These are phyloP conservation scores for Forbesichthys papilliferus DNA, from an alignment of 2,113 vertebrate species.

Conservation along the genomic window DNA sequence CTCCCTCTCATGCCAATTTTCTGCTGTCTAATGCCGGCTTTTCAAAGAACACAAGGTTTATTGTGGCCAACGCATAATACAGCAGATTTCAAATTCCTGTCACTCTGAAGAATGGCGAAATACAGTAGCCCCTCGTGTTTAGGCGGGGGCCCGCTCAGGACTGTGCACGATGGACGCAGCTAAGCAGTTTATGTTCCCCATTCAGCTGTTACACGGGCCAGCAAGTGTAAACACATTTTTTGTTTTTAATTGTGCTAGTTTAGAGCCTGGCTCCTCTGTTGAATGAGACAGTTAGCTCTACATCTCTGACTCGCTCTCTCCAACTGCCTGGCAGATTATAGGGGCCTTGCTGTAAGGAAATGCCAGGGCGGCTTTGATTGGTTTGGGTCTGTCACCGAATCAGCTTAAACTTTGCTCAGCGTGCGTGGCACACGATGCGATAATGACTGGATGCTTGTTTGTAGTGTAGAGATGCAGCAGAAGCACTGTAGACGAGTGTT, in stretches of 20 bases:
- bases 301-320: constrained; percentile 61
- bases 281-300: constrained; percentile 69
- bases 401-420: constrained; percentile 83
- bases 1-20: constrained; percentile 69
- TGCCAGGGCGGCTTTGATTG: constrained; percentile 64
- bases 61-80: constrained; percentile 71
- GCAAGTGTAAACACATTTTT: constrained; percentile 77
- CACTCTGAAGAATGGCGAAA: constrained; percentile 68
- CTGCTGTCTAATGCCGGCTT: constrained; percentile 75
- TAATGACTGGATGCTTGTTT: constrained; percentile 75
- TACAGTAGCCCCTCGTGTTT: constrained; percentile 61
- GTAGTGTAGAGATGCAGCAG: constrained; percentile 54
- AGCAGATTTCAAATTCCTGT: constrained; percentile 77
- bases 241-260: constrained; percentile 79
- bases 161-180: constrained; percentile 72
- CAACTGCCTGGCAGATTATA: constrained; percentile 73
- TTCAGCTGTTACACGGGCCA: constrained; percentile 78
- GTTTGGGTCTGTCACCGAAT: constrained; percentile 76
- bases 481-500: constrained; percentile 40
- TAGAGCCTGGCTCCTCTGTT: constrained; percentile 71
- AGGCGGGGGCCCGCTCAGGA: constrained; percentile 55
- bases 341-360: constrained; percentile 63
- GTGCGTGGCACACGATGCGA: constrained; percentile 72
- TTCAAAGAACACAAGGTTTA: constrained; percentile 77
- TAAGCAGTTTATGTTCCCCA: constrained; percentile 80